Evolutionary conservation across 2,888 invertebrate genomes (phyloP).

Genomic region (Xestobium rufovillosum): DNA sequence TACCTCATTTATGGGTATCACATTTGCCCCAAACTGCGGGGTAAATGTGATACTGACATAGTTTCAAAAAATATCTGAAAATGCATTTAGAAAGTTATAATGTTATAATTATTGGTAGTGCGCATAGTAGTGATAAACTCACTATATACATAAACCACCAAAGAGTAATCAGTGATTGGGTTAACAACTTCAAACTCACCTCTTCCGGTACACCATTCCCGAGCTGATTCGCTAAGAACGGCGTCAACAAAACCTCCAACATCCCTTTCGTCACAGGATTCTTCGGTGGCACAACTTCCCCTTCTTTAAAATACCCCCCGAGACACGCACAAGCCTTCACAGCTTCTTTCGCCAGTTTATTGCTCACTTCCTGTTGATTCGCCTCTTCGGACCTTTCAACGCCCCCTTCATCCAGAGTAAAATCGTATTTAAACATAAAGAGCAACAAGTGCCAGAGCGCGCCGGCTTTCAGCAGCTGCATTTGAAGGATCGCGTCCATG

Average conservation of each 20-base stretch:
- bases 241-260: constrained; percentile 69
- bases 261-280: constrained; percentile 52
- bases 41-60: too few relatives aligned
- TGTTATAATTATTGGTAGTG: too few relatives aligned
- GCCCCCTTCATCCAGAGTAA: constrained; percentile 93
- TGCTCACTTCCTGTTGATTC: constrained; percentile 89
- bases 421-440: constrained; percentile 92
- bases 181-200: too few relatives aligned
- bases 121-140: too few relatives aligned
- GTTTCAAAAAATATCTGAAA: too few relatives aligned
- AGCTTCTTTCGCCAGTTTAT: constrained; percentile 82
- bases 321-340: constrained; percentile 78
- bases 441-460: constrained; percentile 87
- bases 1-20: too few relatives aligned
- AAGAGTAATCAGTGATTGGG: too few relatives aligned
- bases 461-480: constrained; percentile 75
- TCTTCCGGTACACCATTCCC: constrained; percentile 63
- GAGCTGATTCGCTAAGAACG: constrained; percentile 75
- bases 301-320: constrained; percentile 54
- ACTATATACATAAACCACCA: too few relatives aligned
- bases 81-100: too few relatives aligned
- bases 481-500: constrained; percentile 78
- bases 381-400: constrained; percentile 76
- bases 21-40: too few relatives aligned
- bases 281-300: constrained; percentile 46